Base-by-base conservation (phyloP, 1,140 invertebrate species). In the Teleogryllus occipitalis region DNA sequence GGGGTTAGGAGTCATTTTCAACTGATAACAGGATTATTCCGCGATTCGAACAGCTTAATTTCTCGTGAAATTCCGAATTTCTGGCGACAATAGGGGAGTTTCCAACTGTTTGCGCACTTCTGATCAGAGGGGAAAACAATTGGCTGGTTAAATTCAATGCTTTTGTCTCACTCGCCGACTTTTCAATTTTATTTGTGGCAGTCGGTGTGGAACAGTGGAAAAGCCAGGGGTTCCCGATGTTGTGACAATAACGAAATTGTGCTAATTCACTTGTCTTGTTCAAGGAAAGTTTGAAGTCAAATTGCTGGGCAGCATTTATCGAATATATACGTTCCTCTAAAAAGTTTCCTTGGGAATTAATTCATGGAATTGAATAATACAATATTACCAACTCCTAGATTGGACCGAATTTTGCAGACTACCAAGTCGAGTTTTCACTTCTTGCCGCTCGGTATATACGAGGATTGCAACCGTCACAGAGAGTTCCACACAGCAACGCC, bases 361-460 rank as follows among this genome's bases (percentile, higher is more conserved):
- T 65, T 65, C 54, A 65, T 65, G 54, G 54, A 65, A 65, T 65
- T 65, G 54, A 65, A 65, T 65, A 65, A 65, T 65, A 65, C 54
- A 65, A 65, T 65, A 65, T 65, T 65, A 18, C 54, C 18, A 65
- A 65, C 54, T 65, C 18, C 10, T 65, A 18, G 10, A 10, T 65
- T 65, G 10, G 54, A 65, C 54, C 18, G 54, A 65, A 65, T 65
- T 65, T 65, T 5, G 54, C 18, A 18, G 18, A 18, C 54, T 65
- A 65, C 18, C 10, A 65, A 65, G 54, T 10, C 10, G 54, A 65
- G 10, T 65, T 65, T 65, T 65, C 54, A 65, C 18, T 10, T 65
- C 54, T 65, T 65, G 54, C 18, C 18, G 7, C 1, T 1, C 27
- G 27, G 27, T 39, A 39, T 39, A 39, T 39, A 2, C 27, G 27